These are phyloP conservation scores for Festucalex cinctus DNA, from an alignment of 2,113 vertebrate species.

Conservation along the genomic window DNA sequence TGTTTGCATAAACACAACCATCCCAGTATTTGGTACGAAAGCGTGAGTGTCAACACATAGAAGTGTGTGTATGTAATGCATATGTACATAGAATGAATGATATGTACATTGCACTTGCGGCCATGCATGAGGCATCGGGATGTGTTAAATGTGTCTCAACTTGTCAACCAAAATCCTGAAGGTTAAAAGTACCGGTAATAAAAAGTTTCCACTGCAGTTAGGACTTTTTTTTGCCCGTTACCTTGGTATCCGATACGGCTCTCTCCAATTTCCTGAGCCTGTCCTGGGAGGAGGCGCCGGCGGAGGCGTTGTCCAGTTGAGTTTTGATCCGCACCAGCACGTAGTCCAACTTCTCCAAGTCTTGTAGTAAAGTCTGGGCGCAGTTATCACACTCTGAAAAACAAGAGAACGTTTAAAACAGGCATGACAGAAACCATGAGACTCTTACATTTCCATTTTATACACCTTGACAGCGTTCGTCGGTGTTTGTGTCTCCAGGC, in stretches of 20 bases:
- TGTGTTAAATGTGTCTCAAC: not conserved
- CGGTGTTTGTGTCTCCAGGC: conserved; percentile 80
- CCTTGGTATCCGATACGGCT: conserved; percentile 78
- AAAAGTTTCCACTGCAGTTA: not conserved
- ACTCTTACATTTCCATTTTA: not conserved
- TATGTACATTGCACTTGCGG: not conserved
- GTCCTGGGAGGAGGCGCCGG: conserved; percentile 62
- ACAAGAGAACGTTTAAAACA: conserved; percentile 10
- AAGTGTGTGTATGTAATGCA: not conserved
- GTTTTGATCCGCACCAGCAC: conserved; percentile 78
- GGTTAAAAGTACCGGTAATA: not conserved
- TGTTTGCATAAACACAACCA: conserved; percentile 37
- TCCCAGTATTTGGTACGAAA: conserved; percentile 3
- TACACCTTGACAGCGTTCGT: conserved; percentile 82
- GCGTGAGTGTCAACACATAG: not conserved
- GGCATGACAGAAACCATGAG: not conserved
- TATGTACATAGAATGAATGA: conserved; percentile 3
- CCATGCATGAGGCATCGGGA: not conserved
- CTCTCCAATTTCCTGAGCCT: conserved; percentile 79
- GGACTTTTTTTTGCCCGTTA: conserved; percentile 42
- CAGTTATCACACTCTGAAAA: conserved; percentile 88
- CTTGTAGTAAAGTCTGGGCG: conserved; percentile 80
- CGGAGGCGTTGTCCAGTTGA: conserved; percentile 73
- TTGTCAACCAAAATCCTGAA: not conserved
- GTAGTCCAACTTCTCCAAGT: conserved; percentile 75